Conservation (phyloP, 2,888 invertebrate genomes). For the Ormia ochracea region DNA sequence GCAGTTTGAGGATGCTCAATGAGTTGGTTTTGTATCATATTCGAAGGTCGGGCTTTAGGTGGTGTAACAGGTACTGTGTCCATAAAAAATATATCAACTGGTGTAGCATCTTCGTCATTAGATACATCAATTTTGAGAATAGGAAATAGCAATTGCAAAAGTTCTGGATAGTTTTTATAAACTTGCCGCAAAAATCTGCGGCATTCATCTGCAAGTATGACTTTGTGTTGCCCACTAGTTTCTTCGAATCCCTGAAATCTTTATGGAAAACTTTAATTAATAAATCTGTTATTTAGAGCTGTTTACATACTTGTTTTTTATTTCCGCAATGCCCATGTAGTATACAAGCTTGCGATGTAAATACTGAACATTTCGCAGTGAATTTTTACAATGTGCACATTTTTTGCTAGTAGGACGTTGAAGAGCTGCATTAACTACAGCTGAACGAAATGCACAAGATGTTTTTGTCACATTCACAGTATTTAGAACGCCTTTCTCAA, state of each 20-base stretch:
- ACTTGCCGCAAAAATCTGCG: slow-evolving; percentile 83
- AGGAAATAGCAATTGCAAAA: slow-evolving; percentile 85
- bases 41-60: slow-evolving; percentile 86
- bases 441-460: slow-evolving; percentile 71
- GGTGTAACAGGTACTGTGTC: slow-evolving; percentile 91
- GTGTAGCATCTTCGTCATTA: slow-evolving; percentile 75
- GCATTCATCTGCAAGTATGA: slow-evolving; percentile 82
- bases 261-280: neutral
- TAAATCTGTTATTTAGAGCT: too few species aligned
- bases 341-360: slow-evolving; percentile 72
- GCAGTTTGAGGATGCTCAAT: slow-evolving; percentile 88
- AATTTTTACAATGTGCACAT: slow-evolving; percentile 72
- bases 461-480: slow-evolving; percentile 70
- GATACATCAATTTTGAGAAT: slow-evolving; percentile 78
- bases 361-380: slow-evolving; percentile 70
- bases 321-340: slow-evolving; percentile 70
- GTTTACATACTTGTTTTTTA: slow-evolving; percentile 67
- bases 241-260: slow-evolving; percentile 54
- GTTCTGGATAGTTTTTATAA: slow-evolving; percentile 83
- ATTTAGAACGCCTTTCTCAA: slow-evolving; percentile 65
- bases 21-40: slow-evolving; percentile 77
- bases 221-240: slow-evolving; percentile 70
- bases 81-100: slow-evolving; percentile 92
- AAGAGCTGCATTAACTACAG: slow-evolving; percentile 70
- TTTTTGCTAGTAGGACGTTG: slow-evolving; percentile 68